Conservation (phyloP, 2,113 vertebrate species). For the Amia ocellicauda region DNA sequence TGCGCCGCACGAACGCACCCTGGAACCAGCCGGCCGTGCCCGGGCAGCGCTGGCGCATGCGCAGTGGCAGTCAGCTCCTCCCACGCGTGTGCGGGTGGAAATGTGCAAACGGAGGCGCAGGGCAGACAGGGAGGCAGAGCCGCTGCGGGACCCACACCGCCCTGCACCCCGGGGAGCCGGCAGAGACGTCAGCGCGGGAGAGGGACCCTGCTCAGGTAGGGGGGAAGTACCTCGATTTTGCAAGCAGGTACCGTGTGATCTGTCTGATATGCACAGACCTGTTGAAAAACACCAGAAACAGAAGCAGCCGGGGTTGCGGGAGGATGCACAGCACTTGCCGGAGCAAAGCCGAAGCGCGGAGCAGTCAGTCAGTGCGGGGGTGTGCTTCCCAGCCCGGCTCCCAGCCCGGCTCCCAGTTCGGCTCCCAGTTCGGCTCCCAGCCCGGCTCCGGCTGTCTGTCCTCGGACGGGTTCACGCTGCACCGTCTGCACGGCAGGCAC, state of each 20-base stretch:
- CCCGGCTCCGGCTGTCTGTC: no score
- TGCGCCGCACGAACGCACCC: no score
- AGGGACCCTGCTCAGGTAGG: constrained; percentile 19
- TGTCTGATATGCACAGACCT: background rate
- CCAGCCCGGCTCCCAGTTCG: no score
- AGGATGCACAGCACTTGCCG: background rate
- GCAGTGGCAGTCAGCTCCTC: constrained; percentile 19
- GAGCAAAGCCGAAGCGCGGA: background rate
- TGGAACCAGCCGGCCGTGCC: no score
- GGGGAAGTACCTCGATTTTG: constrained; percentile 1
- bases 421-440: no score
- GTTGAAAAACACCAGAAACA: background rate
- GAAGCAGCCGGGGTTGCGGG: background rate
- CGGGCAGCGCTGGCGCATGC: constrained; percentile 11
- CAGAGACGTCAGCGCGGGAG: constrained; percentile 20
- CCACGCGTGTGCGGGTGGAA: constrained; percentile 18
- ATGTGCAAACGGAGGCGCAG: constrained; percentile 13
- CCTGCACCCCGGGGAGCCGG: background rate
- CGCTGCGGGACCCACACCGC: background rate
- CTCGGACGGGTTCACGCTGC: no score
- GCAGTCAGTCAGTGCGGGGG: background rate
- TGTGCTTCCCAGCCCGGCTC: no score
- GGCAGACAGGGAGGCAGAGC: background rate
- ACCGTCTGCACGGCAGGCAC: no score
- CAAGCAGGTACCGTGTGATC: background rate